These are phyloP conservation scores for Apodemia hepburni DNA, from an alignment of 2,888 invertebrate species.

Conservation along the genomic window DNA sequence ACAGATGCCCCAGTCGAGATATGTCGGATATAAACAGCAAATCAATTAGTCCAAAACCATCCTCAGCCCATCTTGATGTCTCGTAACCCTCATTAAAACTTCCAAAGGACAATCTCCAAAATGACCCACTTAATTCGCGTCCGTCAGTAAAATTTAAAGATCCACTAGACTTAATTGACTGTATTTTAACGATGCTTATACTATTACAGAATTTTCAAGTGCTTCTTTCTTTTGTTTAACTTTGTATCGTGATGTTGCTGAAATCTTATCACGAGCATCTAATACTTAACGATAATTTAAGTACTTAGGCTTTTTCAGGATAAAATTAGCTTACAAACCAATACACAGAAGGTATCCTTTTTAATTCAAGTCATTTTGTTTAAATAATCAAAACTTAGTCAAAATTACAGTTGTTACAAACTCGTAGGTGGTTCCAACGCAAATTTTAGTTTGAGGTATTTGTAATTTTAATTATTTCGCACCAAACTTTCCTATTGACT, in stretches of 20 bases:
- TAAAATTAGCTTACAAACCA: too few species aligned
- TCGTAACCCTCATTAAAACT: slow-evolving; percentile 55
- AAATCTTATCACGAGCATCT: background rate
- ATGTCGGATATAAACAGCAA: background rate
- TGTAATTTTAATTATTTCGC: too few species aligned
- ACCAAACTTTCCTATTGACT: too few species aligned
- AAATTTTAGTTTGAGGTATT: too few species aligned
- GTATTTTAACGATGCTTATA: slow-evolving; percentile 20
- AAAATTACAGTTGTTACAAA: too few species aligned
- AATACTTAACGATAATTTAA: background rate
- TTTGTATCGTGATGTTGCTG: background rate
- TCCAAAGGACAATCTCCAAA: slow-evolving; percentile 46
- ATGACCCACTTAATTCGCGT: slow-evolving; percentile 48
- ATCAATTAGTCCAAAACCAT: slow-evolving; percentile 18
- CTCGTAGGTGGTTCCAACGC: too few species aligned
- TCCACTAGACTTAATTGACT: slow-evolving; percentile 21
- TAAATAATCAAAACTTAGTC: too few species aligned
- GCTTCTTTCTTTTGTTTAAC: slow-evolving; percentile 5
- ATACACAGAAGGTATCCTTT: too few species aligned
- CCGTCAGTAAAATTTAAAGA: slow-evolving; percentile 16
- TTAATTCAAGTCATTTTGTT: too few species aligned
- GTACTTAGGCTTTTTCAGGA: too few species aligned
- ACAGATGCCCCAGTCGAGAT: background rate
- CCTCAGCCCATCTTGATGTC: slow-evolving; percentile 13
- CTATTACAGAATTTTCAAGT: slow-evolving; percentile 18